phyloP scores from a whole-genome alignment of 1,140 invertebrate genomes.

The Oppia nitens region DNA sequence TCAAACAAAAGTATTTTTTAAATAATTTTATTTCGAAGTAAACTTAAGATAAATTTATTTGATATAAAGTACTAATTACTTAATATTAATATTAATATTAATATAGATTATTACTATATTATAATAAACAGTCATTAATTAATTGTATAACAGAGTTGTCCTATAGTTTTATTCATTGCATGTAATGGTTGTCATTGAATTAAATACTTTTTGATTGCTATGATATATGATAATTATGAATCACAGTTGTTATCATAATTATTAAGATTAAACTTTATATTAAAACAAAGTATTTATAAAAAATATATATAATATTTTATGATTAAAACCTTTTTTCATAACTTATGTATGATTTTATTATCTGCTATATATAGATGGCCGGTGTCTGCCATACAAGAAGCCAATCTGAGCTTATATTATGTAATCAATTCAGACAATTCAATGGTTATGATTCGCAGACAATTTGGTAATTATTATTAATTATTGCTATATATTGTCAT shows the following conservation, averaged over 20 bases:
- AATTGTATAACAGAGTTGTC: too few species aligned
- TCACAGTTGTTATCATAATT: background rate
- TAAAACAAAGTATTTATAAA: background rate
- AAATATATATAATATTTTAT: background rate
- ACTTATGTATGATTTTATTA: background rate
- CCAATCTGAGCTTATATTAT: conserved; percentile 18
- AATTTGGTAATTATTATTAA: conserved; percentile 21
- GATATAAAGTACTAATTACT: too few species aligned
- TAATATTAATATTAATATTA: too few species aligned
- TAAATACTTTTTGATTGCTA: too few species aligned
- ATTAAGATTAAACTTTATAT: background rate
- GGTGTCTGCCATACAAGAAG: conserved; percentile 22
- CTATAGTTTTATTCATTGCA: too few species aligned
- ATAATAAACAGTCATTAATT: too few species aligned
- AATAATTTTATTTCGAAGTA: too few species aligned
- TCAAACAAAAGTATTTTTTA: too few species aligned
- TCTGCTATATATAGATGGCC: conserved; percentile 22
- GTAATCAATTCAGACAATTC: conserved; percentile 21
- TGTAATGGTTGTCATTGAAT: too few species aligned
- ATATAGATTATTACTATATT: too few species aligned
- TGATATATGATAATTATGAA: background rate
- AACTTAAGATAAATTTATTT: too few species aligned
- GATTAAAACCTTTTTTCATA: background rate
- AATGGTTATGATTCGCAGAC: conserved; percentile 22
- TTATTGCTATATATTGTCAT: background rate